Conservation (phyloP, 64 coral and sea anemone genomes). For the Orbicella faveolata region DNA sequence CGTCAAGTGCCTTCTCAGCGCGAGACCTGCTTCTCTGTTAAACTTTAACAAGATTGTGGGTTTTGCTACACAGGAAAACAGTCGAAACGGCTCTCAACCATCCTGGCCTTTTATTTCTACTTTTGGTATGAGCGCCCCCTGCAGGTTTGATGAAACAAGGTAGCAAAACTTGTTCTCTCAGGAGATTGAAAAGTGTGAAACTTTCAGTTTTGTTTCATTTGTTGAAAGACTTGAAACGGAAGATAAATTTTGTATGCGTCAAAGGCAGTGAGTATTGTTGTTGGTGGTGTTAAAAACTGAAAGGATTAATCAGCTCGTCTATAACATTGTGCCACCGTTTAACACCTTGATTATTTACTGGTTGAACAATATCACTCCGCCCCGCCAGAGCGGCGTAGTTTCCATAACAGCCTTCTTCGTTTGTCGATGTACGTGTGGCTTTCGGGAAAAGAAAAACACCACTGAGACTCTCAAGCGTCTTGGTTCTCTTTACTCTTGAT, state of each 20-base stretch:
- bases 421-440: background rate
- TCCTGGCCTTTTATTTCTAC: background rate
- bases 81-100: too few relatives aligned
- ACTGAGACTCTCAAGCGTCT: background rate
- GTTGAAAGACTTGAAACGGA: background rate
- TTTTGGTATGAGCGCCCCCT: background rate
- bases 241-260: background rate
- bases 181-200: too few relatives aligned
- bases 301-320: background rate
- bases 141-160: too few relatives aligned
- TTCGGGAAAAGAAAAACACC: background rate
- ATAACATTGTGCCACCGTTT: background rate
- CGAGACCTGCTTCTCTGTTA: too few relatives aligned
- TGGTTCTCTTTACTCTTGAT: background rate
- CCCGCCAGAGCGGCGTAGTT: background rate
- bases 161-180: too few relatives aligned
- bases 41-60: too few relatives aligned
- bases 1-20: too few relatives aligned
- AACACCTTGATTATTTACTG: background rate
- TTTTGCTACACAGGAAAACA: too few relatives aligned
- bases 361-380: background rate
- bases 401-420: background rate
- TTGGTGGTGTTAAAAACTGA: background rate
- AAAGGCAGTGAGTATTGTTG: background rate
- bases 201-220: background rate